Percentiles rank a stretch among this genome's conserved stretches.
Conservation (phyloP, 2,888 invertebrate species). For the Dryobota labecula region DNA sequence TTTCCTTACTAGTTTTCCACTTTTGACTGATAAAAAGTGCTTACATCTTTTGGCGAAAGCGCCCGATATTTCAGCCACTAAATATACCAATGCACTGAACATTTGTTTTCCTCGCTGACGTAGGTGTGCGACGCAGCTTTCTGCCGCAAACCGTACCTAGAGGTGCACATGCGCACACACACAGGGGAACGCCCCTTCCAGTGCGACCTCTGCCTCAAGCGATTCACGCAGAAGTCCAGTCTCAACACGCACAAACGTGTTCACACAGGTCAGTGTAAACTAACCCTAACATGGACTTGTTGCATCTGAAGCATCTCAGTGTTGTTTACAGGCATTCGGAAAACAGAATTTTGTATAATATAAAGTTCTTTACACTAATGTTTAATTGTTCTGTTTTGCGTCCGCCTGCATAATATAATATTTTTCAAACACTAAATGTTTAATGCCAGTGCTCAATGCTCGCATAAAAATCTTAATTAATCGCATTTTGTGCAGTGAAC, state of each 20-base stretch:
- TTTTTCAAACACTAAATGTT: constrained; percentile 65
- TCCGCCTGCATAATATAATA: constrained; percentile 64
- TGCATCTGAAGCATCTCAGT: constrained; percentile 58
- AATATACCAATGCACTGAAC: constrained; percentile 23
- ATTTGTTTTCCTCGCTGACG: constrained; percentile 36
- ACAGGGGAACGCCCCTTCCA: constrained; percentile 94
- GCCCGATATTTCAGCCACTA: not conserved
- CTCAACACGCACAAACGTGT: constrained; percentile 95
- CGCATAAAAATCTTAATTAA: constrained; percentile 28
- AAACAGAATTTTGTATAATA: constrained; percentile 47
- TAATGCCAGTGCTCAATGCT: constrained; percentile 35
- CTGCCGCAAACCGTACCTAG: constrained; percentile 95
- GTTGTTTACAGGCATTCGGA: constrained; percentile 60
- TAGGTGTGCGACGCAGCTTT: constrained; percentile 94
- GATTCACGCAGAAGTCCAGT: constrained; percentile 95
- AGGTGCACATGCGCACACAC: constrained; percentile 95
- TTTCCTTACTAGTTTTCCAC: not conserved
- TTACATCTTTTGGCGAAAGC: constrained; percentile 1
- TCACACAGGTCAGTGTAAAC: constrained; percentile 91
- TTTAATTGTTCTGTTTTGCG: constrained; percentile 57
- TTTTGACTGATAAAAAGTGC: not conserved
- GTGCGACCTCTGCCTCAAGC: constrained; percentile 93
- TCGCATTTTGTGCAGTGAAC: constrained; percentile 44
- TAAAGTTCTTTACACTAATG: not conserved
- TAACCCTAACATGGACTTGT: constrained; percentile 41